A percentile compares a stretch with the other conserved stretches of the same genome.
phyloP scores from a whole-genome alignment of 2,888 invertebrate genomes.

The Hetaerina titia region DNA sequence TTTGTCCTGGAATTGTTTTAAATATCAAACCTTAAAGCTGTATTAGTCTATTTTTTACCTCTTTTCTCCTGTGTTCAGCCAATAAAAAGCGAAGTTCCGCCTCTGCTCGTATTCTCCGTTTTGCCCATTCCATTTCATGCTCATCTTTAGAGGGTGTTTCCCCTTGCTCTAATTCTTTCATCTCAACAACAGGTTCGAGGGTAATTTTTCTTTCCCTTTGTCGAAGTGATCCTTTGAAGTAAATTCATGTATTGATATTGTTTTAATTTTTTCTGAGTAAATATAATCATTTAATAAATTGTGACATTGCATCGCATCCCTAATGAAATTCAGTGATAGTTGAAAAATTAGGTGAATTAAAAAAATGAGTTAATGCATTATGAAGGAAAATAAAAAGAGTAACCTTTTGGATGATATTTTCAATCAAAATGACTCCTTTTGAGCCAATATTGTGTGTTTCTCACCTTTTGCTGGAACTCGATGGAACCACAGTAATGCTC shows the following conservation, averaged over 20 bases:
- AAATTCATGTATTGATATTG: background rate
- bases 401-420: background rate
- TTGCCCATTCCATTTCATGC: conserved; percentile 46
- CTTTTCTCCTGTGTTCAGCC: conserved; percentile 44
- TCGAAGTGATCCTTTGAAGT: background rate
- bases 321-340: no score
- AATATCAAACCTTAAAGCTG: background rate
- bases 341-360: background rate
- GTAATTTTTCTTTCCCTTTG: conserved; percentile 33
- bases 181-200: conserved; percentile 41
- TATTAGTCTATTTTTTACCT: background rate
- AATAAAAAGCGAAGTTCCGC: conserved; percentile 50
- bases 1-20: background rate
- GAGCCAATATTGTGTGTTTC: background rate
- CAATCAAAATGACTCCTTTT: no score
- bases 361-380: background rate
- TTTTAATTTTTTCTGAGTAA: background rate
- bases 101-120: conserved; percentile 45
- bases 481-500: conserved; percentile 77
- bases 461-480: conserved; percentile 70
- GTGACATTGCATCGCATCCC: no score
- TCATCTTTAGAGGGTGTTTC: background rate
- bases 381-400: background rate
- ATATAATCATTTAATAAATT: background rate
- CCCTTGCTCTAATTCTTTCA: conserved; percentile 43